phyloP scores from a whole-genome alignment of 2,113 vertebrate genomes.

The Clarias batrachus region DNA sequence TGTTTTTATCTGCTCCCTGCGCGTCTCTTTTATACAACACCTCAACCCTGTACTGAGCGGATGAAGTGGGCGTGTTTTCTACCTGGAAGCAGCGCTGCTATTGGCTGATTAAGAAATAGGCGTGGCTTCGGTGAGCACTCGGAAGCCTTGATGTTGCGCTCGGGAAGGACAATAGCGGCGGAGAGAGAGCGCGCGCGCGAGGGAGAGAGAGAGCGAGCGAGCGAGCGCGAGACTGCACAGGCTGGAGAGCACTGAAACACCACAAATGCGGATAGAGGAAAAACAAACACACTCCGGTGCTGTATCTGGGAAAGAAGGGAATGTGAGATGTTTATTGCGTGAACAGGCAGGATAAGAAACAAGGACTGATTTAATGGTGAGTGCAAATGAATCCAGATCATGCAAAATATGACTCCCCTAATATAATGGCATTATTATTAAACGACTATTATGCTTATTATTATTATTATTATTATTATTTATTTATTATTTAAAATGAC shows the following conservation, averaged over 20 bases:
- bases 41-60: neutral
- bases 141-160: slow-evolving; percentile 58
- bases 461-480: neutral
- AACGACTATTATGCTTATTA: too few relatives aligned
- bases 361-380: slow-evolving; percentile 66
- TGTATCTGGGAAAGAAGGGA: neutral
- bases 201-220: neutral
- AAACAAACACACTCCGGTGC: neutral
- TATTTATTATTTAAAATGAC: neutral
- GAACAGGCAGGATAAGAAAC: slow-evolving; percentile 53
- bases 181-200: neutral
- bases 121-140: neutral
- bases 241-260: neutral
- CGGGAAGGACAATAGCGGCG: slow-evolving; percentile 68
- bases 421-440: neutral
- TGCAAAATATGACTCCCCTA: neutral
- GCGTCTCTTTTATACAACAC: neutral
- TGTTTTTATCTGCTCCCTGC: neutral
- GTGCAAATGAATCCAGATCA: slow-evolving; percentile 49
- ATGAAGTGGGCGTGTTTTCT: neutral
- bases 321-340: slow-evolving; percentile 2
- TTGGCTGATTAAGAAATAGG: slow-evolving; percentile 30
- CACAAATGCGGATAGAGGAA: slow-evolving; percentile 26
- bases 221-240: neutral
- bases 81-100: neutral